Conservation (phyloP, 2,113 vertebrate genomes). For the Coracopsis vasa region DNA sequence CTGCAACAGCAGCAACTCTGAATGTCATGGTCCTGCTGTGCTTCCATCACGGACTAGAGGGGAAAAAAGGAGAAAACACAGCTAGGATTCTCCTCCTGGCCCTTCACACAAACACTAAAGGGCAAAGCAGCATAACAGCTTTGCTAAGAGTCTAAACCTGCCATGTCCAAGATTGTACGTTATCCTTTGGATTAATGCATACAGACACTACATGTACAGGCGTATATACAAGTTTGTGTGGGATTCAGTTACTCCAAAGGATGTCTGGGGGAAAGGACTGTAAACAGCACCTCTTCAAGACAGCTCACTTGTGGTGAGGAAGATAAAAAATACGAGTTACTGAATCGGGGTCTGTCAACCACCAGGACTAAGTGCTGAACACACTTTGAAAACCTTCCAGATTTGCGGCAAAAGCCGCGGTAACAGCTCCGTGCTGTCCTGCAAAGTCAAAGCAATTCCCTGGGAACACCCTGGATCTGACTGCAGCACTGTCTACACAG, state of each 20-base stretch:
- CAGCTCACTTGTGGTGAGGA: background rate
- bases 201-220: background rate
- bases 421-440: background rate
- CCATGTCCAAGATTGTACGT: rapidly evolving
- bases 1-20: background rate
- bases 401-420: rapidly evolving
- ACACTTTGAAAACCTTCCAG: background rate
- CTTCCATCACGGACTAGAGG: background rate
- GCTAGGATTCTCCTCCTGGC: background rate
- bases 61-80: background rate
- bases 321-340: background rate
- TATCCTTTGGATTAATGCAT: background rate
- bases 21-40: background rate
- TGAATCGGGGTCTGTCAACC: background rate
- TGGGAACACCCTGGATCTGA: background rate
- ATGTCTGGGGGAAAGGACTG: background rate
- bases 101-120: background rate
- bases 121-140: background rate
- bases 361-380: background rate
- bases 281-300: background rate
- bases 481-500: background rate
- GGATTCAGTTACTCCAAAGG: background rate
- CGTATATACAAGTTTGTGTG: background rate
- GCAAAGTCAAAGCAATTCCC: background rate
- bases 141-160: background rate